Evolutionary conservation across 2,113 vertebrate genomes (phyloP).

Genomic region (Catagonus wagneri): DNA sequence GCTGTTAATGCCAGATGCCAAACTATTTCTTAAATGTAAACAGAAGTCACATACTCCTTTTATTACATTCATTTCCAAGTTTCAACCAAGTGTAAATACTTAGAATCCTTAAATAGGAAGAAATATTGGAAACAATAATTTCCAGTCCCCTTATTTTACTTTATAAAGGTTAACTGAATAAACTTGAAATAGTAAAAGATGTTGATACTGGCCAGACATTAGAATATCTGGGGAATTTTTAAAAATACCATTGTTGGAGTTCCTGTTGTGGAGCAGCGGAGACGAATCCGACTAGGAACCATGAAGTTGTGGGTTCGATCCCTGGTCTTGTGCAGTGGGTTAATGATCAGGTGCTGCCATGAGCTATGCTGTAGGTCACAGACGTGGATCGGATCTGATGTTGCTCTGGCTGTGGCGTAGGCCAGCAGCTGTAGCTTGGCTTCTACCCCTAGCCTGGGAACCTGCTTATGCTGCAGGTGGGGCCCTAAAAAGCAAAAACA

Average conservation of each 20-base stretch:
- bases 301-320: too few species aligned
- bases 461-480: too few species aligned
- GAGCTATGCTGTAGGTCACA: too few species aligned
- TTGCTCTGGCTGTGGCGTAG: too few species aligned
- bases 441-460: too few species aligned
- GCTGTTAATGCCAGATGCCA: constrained; percentile 30
- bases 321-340: too few species aligned
- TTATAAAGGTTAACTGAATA: neutral
- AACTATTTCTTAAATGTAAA: constrained; percentile 49
- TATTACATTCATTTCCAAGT: constrained; percentile 8
- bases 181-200: neutral
- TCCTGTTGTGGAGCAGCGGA: too few species aligned
- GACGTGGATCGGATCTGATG: too few species aligned
- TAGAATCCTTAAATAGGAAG: neutral
- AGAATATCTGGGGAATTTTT: neutral
- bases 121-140: neutral
- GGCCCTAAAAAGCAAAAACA: too few species aligned
- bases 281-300: too few species aligned
- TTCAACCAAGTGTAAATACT: neutral
- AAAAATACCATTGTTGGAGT: neutral
- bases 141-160: neutral
- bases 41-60: constrained; percentile 33
- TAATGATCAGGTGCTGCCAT: too few species aligned
- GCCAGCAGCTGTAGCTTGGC: too few species aligned
- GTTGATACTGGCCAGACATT: neutral